A percentile compares a stretch with the other conserved stretches of the same genome.
Conservation (phyloP, 2,113 vertebrate species). For the Pavo muticus region DNA sequence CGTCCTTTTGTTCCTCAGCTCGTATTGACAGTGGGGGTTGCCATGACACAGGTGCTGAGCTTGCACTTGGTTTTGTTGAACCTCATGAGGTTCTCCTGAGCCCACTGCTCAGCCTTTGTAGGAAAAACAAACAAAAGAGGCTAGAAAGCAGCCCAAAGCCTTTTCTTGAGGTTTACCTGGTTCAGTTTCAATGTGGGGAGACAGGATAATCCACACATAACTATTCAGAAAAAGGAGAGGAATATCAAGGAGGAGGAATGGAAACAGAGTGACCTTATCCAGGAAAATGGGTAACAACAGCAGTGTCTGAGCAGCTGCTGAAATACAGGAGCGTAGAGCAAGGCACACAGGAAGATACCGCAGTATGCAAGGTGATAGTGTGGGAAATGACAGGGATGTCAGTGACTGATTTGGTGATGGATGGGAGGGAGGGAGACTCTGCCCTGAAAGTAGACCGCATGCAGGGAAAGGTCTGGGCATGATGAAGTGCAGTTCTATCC, state of each 20-base stretch:
- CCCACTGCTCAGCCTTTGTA: background rate
- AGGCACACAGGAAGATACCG: background rate
- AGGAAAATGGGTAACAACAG: background rate
- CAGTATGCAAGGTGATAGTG: accelerated
- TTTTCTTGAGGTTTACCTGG: background rate
- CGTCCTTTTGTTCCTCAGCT: too few species aligned
- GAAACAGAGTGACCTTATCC: background rate
- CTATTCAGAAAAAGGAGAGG: background rate
- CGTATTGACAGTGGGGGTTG: too few species aligned
- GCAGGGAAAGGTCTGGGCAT: background rate
- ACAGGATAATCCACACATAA: background rate
- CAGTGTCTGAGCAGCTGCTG: background rate
- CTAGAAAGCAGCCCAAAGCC: background rate
- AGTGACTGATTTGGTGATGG: background rate
- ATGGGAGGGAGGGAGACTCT: background rate
- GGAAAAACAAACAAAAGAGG: background rate
- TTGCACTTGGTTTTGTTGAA: too few species aligned
- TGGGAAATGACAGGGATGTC: background rate
- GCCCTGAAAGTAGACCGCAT: background rate
- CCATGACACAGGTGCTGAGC: too few species aligned
- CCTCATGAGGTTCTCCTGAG: too few species aligned
- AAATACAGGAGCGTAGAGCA: background rate
- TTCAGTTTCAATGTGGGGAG: background rate
- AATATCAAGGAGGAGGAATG: background rate
- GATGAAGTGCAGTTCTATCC: accelerated